A percentile compares a stretch with the other conserved stretches of the same genome.
These are phyloP conservation scores for Neodiprion virginianus DNA, from an alignment of 1,140 invertebrate species.

Conservation along the genomic window DNA sequence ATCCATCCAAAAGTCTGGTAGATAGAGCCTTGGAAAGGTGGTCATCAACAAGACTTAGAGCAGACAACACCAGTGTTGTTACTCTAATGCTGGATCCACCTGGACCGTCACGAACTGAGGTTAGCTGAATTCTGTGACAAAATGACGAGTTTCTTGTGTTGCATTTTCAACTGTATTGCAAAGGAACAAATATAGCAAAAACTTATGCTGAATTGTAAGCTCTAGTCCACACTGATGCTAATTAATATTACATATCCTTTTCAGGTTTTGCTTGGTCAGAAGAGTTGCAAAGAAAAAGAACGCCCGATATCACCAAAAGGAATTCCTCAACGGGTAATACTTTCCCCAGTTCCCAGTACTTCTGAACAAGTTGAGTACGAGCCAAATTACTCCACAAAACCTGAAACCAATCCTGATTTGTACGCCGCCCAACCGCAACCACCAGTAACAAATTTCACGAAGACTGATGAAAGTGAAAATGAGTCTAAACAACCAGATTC, in stretches of 20 bases:
- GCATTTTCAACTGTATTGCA: too few relatives aligned
- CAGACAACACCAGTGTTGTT: slow-evolving; percentile 95
- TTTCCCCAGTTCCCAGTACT: slow-evolving; percentile 19
- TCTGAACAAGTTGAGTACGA: not conserved
- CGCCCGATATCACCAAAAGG: slow-evolving; percentile 22
- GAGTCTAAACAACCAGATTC: slow-evolving; percentile 36
- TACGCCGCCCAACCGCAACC: not conserved
- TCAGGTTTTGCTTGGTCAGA: slow-evolving; percentile 46
- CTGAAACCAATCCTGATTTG: not conserved
- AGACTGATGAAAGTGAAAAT: not conserved
- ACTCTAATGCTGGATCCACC: slow-evolving; percentile 93
- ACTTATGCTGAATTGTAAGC: too few relatives aligned
- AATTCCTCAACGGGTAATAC: slow-evolving; percentile 8
- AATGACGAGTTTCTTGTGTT: not conserved
- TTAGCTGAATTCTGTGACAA: slow-evolving; percentile 38
- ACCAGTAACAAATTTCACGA: not conserved
- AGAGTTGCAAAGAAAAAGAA: slow-evolving; percentile 29
- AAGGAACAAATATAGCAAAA: too few relatives aligned
- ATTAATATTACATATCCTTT: slow-evolving; percentile 2
- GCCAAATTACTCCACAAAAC: not conserved
- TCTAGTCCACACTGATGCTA: too few relatives aligned
- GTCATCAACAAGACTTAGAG: slow-evolving; percentile 80
- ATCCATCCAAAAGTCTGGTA: slow-evolving; percentile 90
- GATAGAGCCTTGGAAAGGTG: slow-evolving; percentile 85
- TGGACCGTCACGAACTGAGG: slow-evolving; percentile 76